Evolutionary conservation across 2,888 invertebrate species (phyloP), one percentile per base, ranked within the genome.

Genomic region (Gisinianus flammeolus): DNA sequence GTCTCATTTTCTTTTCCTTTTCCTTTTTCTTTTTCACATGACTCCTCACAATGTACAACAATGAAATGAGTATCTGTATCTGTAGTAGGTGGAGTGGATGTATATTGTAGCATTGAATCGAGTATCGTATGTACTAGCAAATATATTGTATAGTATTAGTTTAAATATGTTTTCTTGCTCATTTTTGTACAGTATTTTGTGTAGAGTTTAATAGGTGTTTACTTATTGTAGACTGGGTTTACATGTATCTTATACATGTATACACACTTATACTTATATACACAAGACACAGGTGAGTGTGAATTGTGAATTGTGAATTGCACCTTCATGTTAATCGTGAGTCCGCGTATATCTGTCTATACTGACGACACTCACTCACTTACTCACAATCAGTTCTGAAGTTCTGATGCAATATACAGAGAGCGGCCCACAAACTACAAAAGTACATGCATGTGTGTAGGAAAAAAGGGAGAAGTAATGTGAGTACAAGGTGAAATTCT

Each of bases 401-500:
- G 19, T 44, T 35, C 6, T 35, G n/a, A 35, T 35, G 35, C 35
- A 35, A 44, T 44, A 44, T 44, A 19, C 6, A 44, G 44, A 44
- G 44, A 44, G 44, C 44, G 44, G 44, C 44, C 44, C 44, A 44
- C 3, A 44, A 44, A 16, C 44, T 44, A 6, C 44, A 44, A 44
- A 44, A 44, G 44, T 44, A 19, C 19, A 44, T 35, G 5, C 12
- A 35, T 35, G 35, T 35, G 35, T 35, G 35, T 44, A 16, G 16
- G n/a, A 54, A 54, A 16, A 44, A 44, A 12, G 54, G 54, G 54
- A 54, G 8, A 54, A 54, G 19, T 54, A 5, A n/a, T 62, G 62
- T 26, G 28, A 26, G 62, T 62, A 28, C 62, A 62, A 62, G 62
- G 62, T 26, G 24, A 62, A 62, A 62, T 62, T 26, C 62, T 62